These are phyloP conservation scores for Proterorhinus semilunaris DNA, from an alignment of 2,113 vertebrate genomes.

Conservation along the genomic window DNA sequence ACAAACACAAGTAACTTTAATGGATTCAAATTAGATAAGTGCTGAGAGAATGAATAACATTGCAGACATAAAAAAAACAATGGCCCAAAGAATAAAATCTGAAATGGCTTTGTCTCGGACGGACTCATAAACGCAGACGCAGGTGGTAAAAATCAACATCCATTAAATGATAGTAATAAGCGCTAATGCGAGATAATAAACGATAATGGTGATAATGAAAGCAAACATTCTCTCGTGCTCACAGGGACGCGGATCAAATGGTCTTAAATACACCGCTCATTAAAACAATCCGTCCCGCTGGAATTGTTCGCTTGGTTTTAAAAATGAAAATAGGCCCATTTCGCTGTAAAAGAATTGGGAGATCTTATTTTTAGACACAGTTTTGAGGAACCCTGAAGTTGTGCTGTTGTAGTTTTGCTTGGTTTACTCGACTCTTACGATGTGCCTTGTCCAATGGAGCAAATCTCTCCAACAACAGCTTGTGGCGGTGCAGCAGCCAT, in stretches of 20 bases:
- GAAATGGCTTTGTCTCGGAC: neutral
- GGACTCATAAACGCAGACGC: slow-evolving; percentile 4
- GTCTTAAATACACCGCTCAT: neutral
- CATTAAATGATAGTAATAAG: slow-evolving; percentile 11
- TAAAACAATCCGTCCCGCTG: slow-evolving; percentile 1
- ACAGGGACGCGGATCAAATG: neutral
- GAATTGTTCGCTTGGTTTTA: neutral
- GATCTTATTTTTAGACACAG: neutral
- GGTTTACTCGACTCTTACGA: neutral
- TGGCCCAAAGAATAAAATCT: neutral
- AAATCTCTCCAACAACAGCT: neutral
- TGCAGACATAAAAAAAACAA: slow-evolving; percentile 7
- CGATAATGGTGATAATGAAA: slow-evolving; percentile 4
- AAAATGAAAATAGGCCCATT: neutral
- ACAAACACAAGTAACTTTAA: neutral
- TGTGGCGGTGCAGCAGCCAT: slow-evolving; percentile 1
- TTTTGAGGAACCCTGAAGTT: neutral
- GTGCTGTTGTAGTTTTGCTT: neutral
- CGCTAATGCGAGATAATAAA: slow-evolving; percentile 8
- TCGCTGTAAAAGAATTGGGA: neutral
- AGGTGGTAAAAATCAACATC: slow-evolving; percentile 7
- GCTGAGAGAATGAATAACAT: neutral
- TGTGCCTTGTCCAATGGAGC: neutral
- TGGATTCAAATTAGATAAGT: neutral
- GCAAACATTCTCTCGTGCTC: neutral